These are phyloP conservation scores for Drosophila repleta DNA, from an alignment of 1,140 invertebrate species.

Conservation along the genomic window DNA sequence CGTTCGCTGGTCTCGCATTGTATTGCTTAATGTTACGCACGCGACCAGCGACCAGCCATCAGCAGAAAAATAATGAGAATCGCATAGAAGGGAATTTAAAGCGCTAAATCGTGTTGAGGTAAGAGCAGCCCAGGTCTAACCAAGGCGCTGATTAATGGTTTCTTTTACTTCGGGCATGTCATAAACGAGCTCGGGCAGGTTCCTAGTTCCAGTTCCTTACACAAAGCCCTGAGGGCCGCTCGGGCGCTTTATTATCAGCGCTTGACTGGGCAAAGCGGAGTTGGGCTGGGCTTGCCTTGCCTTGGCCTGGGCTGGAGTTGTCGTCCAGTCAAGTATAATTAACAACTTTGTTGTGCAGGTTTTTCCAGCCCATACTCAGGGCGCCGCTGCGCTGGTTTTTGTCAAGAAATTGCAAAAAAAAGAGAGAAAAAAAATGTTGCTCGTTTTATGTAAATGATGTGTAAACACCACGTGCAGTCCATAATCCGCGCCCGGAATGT, in stretches of 20 bases:
- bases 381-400: slow-evolving; percentile 14
- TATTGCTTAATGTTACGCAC: slow-evolving; percentile 50
- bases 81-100: slow-evolving; percentile 18
- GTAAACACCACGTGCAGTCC: slow-evolving; percentile 75
- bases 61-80: slow-evolving; percentile 31
- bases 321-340: slow-evolving; percentile 82
- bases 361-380: slow-evolving; percentile 32
- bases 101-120: slow-evolving; percentile 23
- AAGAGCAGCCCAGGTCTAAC: slow-evolving; percentile 16
- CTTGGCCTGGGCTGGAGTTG: slow-evolving; percentile 7
- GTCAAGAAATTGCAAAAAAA: slow-evolving; percentile 55
- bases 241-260: slow-evolving; percentile 50
- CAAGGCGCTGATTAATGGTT: slow-evolving; percentile 75
- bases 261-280: slow-evolving; percentile 42
- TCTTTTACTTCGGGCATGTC: slow-evolving; percentile 58
- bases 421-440: slow-evolving; percentile 44
- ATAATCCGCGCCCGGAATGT: slow-evolving; percentile 40
- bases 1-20: slow-evolving; percentile 31
- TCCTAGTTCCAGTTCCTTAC: slow-evolving; percentile 32
- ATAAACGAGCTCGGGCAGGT: slow-evolving; percentile 57
- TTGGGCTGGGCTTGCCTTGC: background rate
- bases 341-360: slow-evolving; percentile 75
- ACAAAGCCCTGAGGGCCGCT: background rate
- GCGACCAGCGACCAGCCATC: slow-evolving; percentile 63
- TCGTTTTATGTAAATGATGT: slow-evolving; percentile 81